Base-by-base conservation (phyloP, 2,888 invertebrate species). In the Latheticus oryzae region DNA sequence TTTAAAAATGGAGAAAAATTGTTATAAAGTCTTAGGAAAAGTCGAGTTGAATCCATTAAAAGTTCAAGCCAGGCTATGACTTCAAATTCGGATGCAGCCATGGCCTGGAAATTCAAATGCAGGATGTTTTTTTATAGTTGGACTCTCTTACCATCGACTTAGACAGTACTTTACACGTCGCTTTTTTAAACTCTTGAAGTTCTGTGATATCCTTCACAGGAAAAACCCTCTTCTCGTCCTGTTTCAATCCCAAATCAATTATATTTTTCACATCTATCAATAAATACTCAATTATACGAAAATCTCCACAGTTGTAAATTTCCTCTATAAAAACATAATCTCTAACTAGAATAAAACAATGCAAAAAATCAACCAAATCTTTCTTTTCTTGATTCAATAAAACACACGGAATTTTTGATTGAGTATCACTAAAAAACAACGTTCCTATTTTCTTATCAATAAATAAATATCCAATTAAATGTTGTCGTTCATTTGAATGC, bases 101-200 rank as follows among this genome's bases (percentile, higher is more conserved):
- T 26, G 24, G 9, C 5, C 13, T 15, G 9, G 12, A 13, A 26
- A 13, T 42, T 3, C 13, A n/a, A 5, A 11, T 3, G 8, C 9
- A 11, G 7, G 11, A 38, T 4, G n/a, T 2, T 3, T 23, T 24
- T 1, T 24, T n/a, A 26, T 7, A 15, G n/a, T n/a, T n/a, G n/a
- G n/a, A n/a, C n/a, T n/a, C n/a, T n/a, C n/a, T 2, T 42, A 42
- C 40, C 26, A 21, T 7, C n/a, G 40, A 42, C 9, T 42, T 42
- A 15, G 24, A 26, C n/a, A 42, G 11, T 5, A 38, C 7, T 38
- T n/a, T 11, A 23, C 21, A 38, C 0, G n/a, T n/a, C n/a, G n/a
- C n/a, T n/a, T n/a, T n/a, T n/a, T n/a, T n/a, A n/a, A n/a, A n/a
- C n/a, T n/a, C n/a, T n/a, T n/a, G 23, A 9, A 9, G 23, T 3